Base-by-base conservation (phyloP, 1,140 invertebrate species). In the Aporrectodea caliginosa region DNA sequence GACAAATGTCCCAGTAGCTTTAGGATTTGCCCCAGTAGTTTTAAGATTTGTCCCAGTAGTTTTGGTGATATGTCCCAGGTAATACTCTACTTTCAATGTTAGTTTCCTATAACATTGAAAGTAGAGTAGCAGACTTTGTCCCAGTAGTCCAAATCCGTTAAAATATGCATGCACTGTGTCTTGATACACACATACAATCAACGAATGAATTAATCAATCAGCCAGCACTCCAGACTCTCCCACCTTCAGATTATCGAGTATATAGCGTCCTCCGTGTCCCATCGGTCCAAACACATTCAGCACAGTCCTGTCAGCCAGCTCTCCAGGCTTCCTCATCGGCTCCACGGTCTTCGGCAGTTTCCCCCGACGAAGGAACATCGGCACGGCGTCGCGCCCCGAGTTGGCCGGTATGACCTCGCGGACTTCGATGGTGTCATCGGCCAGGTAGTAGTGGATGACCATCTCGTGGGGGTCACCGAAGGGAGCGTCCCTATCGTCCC, bases 281-380 rank as follows among this genome's bases (percentile, higher is more conserved):
- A 89, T 89, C 33, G 90, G 88, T 16, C 92, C 92, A 72, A 94
- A 87, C 0, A 94, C 92, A 85, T 94, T 94, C 1, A 94, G 86
- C 32, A 94, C 85, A 0, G 92, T 93, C 73, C 90, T 87, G 1
- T 89, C 88, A 30, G 91, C 90, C 30, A 90, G 83, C 34, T 90
- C 88, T 0, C 93, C 93, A 1, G 92, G 91, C 31, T 76, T 76
- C n/a, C n/a, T 6, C n/a, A 72, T 32, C n/a, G 70, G 33, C 16
- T 73, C 35, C 1, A 73, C 70, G 2, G 22, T 34, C 32, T 88
- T 89, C 29, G 88, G 88, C 68, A 89, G 82, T 77, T 83, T 84
- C 6, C 84, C 83, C 75, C 88, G 79, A 33, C 82, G 79, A 22
- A 89, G 80, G 82, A 89, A 89, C 82, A 87, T 85, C 1, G 88